phyloP scores from a whole-genome alignment of 2,797 vertebrate species.

The Amblyraja radiata region DNA sequence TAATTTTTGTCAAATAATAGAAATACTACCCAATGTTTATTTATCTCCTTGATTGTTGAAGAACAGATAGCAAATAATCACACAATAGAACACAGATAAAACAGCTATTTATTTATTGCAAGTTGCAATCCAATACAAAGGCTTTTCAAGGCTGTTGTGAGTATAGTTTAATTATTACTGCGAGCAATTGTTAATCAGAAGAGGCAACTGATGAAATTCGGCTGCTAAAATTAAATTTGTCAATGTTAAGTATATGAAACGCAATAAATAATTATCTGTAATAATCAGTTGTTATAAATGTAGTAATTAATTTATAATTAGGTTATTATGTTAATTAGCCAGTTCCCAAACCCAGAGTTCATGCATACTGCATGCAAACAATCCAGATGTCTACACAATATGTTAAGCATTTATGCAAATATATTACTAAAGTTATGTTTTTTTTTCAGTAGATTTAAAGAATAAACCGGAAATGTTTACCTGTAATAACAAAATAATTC shows the following conservation, averaged over 20 bases:
- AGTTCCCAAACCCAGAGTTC: background rate
- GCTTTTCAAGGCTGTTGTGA: background rate
- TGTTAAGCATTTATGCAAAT: background rate
- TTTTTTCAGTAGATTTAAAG: background rate
- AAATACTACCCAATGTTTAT: background rate
- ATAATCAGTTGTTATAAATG: conserved; percentile 18
- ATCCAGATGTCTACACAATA: background rate
- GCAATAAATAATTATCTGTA: conserved; percentile 23
- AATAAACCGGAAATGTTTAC: background rate
- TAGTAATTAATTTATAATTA: conserved; percentile 27
- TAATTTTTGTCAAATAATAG: background rate
- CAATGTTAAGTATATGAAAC: background rate
- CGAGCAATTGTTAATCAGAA: background rate
- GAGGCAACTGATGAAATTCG: background rate
- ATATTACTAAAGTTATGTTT: background rate
- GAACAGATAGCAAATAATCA: background rate
- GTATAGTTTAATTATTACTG: background rate
- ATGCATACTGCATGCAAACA: background rate
- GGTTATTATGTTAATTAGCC: conserved; percentile 23
- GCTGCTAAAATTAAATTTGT: background rate
- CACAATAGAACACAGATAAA: background rate
- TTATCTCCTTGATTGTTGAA: background rate
- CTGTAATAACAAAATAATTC: background rate
- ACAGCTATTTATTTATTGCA: background rate
- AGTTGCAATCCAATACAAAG: background rate